Conservation (phyloP, 1,140 invertebrate genomes). For the Chionoecetes opilio region DNA sequence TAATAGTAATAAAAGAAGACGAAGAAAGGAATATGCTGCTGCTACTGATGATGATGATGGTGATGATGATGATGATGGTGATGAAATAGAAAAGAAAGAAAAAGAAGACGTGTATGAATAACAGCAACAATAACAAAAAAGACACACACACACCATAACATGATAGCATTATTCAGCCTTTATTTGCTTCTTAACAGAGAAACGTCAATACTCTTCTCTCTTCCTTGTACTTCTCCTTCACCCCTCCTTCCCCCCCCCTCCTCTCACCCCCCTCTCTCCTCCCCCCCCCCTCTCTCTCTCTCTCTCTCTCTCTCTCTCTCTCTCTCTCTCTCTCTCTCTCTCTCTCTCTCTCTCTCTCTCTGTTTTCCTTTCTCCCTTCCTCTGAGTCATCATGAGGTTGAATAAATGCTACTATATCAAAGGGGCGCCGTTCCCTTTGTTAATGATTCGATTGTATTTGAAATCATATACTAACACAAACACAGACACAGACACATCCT, state of each 20-base stretch:
- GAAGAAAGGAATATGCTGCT: no score
- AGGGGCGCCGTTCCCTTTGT: neutral
- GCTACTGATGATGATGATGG: no score
- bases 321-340: no score
- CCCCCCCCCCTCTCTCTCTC: neutral
- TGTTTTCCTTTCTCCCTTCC: no score
- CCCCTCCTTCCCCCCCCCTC: constrained; percentile 5
- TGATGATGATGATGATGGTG: no score
- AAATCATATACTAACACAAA: neutral
- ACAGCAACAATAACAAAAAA: neutral
- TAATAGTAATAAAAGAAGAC: no score
- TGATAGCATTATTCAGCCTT: neutral
- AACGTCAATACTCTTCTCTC: neutral
- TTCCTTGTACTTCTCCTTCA: neutral
- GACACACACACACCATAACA: neutral
- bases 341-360: no score
- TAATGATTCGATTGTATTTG: neutral
- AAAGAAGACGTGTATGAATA: neutral
- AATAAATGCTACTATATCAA: neutral
- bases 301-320: no score
- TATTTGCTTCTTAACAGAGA: constrained; percentile 19
- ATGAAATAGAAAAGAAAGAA: no score
- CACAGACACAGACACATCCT: neutral
- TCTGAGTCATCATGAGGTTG: no score
- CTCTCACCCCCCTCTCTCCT: neutral